phyloP scores from a whole-genome alignment of 2,797 vertebrate species.

The Halcyon smyrnensis region DNA sequence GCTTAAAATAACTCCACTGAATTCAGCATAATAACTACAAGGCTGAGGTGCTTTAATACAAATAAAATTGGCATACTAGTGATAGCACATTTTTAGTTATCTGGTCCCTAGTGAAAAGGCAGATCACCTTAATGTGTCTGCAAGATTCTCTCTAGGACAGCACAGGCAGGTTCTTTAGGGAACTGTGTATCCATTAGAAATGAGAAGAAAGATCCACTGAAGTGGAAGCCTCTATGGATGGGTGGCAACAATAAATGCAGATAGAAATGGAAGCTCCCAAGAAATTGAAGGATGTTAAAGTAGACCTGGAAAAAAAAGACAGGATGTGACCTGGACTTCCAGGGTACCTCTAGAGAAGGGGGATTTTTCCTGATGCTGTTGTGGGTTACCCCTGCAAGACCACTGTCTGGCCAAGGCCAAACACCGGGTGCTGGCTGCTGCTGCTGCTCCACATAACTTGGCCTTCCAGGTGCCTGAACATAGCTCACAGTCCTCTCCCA shows the following conservation, averaged over 20 bases:
- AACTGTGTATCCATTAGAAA: neutral
- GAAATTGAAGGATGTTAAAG: neutral
- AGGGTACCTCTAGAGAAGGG: neutral
- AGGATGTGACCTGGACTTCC: neutral
- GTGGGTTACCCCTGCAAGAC: neutral
- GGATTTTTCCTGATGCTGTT: neutral
- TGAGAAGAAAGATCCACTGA: neutral
- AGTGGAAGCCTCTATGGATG: neutral
- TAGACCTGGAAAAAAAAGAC: neutral
- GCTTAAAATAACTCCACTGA: neutral
- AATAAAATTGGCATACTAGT: neutral
- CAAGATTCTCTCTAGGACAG: neutral
- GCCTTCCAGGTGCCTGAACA: neutral
- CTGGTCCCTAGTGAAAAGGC: neutral
- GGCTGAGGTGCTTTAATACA: neutral
- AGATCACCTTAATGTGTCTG: neutral
- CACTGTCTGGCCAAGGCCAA: neutral
- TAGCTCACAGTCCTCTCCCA: neutral
- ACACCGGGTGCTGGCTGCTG: neutral
- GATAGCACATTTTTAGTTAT: neutral
- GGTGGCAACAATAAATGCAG: neutral
- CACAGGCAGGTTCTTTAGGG: neutral
- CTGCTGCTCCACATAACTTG: neutral
- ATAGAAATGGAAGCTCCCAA: neutral
- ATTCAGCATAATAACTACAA: constrained; percentile 3